Conservation (phyloP, 2,888 invertebrate species). For the Prosapia bicincta region DNA sequence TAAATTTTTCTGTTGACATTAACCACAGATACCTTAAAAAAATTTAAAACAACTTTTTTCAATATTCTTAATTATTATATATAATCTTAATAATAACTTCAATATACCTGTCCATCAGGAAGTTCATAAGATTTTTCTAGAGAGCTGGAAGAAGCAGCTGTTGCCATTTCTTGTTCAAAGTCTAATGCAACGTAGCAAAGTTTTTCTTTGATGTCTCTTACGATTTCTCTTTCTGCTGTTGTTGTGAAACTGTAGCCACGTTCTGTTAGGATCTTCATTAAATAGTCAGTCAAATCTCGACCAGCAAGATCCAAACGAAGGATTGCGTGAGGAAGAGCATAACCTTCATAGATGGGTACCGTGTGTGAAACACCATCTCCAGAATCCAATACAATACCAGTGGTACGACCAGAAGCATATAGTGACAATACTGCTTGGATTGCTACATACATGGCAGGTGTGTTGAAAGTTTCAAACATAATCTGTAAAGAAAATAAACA, state of each 20-base stretch:
- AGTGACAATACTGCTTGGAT: conserved; percentile 90
- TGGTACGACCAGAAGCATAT: conserved; percentile 94
- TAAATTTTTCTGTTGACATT: too few relatives aligned
- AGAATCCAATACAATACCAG: conserved; percentile 93
- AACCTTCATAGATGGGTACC: conserved; percentile 92
- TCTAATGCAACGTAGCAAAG: conserved; percentile 87
- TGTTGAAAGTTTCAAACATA: conserved; percentile 92
- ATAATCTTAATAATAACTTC: not conserved
- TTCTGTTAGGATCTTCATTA: conserved; percentile 92
- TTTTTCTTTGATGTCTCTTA: conserved; percentile 92
- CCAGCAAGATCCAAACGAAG: conserved; percentile 90
- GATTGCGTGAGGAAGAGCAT: conserved; percentile 89
- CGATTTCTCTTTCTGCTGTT: conserved; percentile 91
- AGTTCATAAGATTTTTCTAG: conserved; percentile 94
- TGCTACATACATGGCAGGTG: conserved; percentile 92
- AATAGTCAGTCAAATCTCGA: conserved; percentile 87
- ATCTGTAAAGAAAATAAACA: conserved; percentile 51
- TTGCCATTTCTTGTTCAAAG: conserved; percentile 94
- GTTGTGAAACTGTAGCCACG: conserved; percentile 89
- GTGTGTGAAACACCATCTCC: conserved; percentile 96
- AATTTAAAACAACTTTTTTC: too few relatives aligned
- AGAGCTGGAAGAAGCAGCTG: conserved; percentile 85
- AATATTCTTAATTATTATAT: too few relatives aligned
- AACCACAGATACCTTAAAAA: too few relatives aligned
- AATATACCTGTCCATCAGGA: conserved; percentile 67